These are phyloP conservation scores for Prionailurus viverrinus DNA, from an alignment of 2,113 vertebrate genomes.

Conservation along the genomic window DNA sequence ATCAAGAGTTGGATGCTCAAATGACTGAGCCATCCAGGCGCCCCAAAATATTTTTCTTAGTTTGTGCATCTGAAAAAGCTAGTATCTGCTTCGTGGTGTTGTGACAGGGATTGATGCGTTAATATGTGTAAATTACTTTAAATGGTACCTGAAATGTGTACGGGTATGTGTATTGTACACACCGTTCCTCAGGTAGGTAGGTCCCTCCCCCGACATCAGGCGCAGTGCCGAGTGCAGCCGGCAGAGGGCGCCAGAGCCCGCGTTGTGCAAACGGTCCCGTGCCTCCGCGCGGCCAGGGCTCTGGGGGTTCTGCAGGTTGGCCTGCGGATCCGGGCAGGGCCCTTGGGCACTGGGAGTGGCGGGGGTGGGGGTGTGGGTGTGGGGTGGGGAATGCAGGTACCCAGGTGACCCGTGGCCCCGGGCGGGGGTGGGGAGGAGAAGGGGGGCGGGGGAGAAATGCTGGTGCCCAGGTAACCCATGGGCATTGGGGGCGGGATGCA, in stretches of 20 bases:
- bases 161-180: too few relatives aligned
- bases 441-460: too few relatives aligned
- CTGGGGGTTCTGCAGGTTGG: too few relatives aligned
- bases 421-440: too few relatives aligned
- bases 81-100: not conserved
- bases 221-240: not conserved
- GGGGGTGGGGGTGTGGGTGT: not conserved
- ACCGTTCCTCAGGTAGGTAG: too few relatives aligned
- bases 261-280: not conserved
- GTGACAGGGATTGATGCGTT: not conserved
- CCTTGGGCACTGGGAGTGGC: not conserved
- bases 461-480: not conserved
- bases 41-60: too few relatives aligned
- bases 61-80: not conserved
- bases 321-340: not conserved
- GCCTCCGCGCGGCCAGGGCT: too few relatives aligned
- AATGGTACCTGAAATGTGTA: not conserved
- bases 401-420: not conserved
- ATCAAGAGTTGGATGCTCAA: too few relatives aligned
- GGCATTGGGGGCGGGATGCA: not conserved
- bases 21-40: too few relatives aligned
- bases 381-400: not conserved
- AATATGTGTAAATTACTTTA: not conserved
- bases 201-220: too few relatives aligned
- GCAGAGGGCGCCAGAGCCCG: not conserved